Percentiles rank a stretch among this genome's conserved stretches.
Conservation (phyloP, 2,888 invertebrate genomes). For the Erebia epiphron region DNA sequence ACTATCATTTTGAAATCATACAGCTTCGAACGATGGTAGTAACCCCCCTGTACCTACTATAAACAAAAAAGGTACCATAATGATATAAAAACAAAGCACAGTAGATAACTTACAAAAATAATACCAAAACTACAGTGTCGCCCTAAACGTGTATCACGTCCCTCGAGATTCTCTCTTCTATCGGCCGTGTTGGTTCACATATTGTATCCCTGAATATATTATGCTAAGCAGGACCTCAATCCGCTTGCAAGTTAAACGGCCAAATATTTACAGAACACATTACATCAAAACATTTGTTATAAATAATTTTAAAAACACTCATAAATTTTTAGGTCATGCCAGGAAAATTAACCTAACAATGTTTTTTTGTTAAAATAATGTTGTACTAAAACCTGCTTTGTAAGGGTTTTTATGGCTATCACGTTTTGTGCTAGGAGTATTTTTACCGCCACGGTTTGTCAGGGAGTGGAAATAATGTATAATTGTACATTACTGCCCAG, state of each 20-base stretch:
- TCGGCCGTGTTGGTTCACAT: constrained; percentile 44
- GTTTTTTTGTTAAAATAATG: neutral
- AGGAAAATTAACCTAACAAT: neutral
- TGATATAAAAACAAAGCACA: constrained; percentile 2
- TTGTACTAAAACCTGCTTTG: neutral
- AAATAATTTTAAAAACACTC: constrained; percentile 5
- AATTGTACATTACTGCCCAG: no score
- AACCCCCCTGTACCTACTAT: no score
- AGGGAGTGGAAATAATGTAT: no score
- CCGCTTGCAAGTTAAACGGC: constrained; percentile 40
- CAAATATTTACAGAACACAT: constrained; percentile 37
- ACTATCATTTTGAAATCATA: no score
- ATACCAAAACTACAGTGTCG: constrained; percentile 4
- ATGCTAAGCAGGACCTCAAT: constrained; percentile 45
- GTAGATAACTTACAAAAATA: constrained; percentile 16
- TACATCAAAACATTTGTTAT: constrained; percentile 17
- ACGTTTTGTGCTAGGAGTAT: neutral
- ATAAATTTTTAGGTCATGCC: neutral
- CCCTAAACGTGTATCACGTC: constrained; percentile 32
- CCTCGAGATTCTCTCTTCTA: constrained; percentile 39
- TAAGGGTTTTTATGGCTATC: neutral
- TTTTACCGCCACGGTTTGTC: no score
- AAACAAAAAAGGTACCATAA: neutral
- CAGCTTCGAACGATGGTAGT: no score
- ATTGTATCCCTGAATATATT: constrained; percentile 48